These are phyloP conservation scores for Drosophila imparisetae DNA, from an alignment of 2,888 invertebrate genomes.

Conservation along the genomic window DNA sequence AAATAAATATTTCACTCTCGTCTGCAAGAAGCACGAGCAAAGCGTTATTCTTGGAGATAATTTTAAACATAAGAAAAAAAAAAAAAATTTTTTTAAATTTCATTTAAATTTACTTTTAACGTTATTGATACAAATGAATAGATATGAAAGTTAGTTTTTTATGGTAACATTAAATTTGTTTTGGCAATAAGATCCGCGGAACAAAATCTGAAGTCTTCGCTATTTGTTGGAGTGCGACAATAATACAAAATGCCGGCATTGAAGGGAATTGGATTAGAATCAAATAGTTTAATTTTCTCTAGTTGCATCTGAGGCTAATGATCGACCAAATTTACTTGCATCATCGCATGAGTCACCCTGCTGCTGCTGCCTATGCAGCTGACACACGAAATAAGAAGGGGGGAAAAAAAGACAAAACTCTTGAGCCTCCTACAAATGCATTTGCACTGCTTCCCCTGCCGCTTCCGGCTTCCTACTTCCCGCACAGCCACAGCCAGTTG, in stretches of 20 bases:
- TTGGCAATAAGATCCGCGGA: neutral
- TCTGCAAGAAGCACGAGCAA: neutral
- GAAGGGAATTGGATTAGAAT: too few relatives aligned
- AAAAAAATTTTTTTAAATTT: too few relatives aligned
- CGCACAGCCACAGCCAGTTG: constrained; percentile 3
- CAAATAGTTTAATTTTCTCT: neutral
- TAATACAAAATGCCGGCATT: too few relatives aligned
- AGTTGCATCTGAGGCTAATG: neutral
- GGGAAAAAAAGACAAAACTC: constrained; percentile 12
- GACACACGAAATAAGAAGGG: neutral
- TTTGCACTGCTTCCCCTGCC: constrained; percentile 2
- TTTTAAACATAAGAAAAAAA: neutral
- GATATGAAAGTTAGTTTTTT: neutral
- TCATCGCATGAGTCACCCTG: constrained; percentile 33
- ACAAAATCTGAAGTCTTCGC: neutral
- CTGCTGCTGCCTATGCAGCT: neutral
- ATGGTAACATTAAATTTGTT: neutral
- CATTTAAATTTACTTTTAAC: neutral
- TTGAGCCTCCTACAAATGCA: constrained; percentile 56
- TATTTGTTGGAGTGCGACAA: neutral
- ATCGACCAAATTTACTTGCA: neutral
- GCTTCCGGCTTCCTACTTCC: neutral
- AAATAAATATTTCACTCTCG: neutral
- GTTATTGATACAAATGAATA: neutral
- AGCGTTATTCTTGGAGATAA: neutral